phyloP scores from a whole-genome alignment of 1,140 invertebrate genomes.

The Eueides isabella region DNA sequence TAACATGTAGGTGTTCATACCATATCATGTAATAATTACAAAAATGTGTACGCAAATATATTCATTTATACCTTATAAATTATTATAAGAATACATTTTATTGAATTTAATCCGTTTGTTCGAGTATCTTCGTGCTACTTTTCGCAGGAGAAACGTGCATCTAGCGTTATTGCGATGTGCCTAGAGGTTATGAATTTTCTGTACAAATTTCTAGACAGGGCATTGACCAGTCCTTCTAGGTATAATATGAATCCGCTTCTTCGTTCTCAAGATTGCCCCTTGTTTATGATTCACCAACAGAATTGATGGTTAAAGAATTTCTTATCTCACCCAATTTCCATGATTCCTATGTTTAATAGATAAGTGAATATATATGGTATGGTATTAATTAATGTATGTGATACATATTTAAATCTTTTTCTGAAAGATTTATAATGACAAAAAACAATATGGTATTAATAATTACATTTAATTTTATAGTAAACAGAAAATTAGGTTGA shows the following conservation, averaged over 20 bases:
- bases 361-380: neutral
- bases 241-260: conserved; percentile 22
- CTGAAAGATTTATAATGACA: neutral
- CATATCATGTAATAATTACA: no score
- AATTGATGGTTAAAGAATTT: conserved; percentile 3
- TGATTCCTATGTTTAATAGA: neutral
- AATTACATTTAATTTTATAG: neutral
- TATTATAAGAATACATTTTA: neutral
- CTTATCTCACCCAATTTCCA: neutral
- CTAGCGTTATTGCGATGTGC: conserved; percentile 40
- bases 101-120: conserved; percentile 17
- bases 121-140: conserved; percentile 42
- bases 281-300: conserved; percentile 12
- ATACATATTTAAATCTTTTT: no score
- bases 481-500: neutral
- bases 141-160: conserved; percentile 42
- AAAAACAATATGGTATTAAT: neutral
- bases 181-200: conserved; percentile 44
- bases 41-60: no score
- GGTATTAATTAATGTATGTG: neutral
- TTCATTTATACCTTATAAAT: neutral
- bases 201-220: conserved; percentile 40
- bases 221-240: conserved; percentile 39
- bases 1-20: neutral
- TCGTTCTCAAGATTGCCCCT: neutral